Conservation (phyloP, 2,888 invertebrate species). For the Brachynemurus nebulosus region DNA sequence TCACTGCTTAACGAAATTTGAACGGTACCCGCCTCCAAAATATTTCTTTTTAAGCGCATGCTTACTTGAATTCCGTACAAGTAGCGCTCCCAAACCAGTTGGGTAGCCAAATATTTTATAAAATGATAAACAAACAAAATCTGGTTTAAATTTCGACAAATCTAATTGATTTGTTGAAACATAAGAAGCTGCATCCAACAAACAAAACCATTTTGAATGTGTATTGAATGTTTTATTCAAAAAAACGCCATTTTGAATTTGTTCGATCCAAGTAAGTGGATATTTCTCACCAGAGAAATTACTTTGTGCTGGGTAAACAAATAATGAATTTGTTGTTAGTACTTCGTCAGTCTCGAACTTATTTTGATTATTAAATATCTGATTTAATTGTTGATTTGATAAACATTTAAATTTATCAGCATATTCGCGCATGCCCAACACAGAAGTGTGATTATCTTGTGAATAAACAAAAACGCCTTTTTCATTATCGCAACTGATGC, state of each 20-base stretch:
- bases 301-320: constrained; percentile 84
- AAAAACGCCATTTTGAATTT: constrained; percentile 42
- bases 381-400: constrained; percentile 41
- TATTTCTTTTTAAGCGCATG: constrained; percentile 53
- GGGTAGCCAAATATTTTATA: constrained; percentile 97
- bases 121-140: constrained; percentile 86
- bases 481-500: constrained; percentile 22
- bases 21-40: constrained; percentile 92
- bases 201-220: constrained; percentile 49
- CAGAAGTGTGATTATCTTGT: constrained; percentile 90
- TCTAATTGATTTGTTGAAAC: constrained; percentile 66
- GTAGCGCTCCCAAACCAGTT: constrained; percentile 81
- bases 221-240: constrained; percentile 33
- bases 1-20: constrained; percentile 62
- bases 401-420: constrained; percentile 44
- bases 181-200: constrained; percentile 78
- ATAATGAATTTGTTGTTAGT: constrained; percentile 46
- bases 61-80: constrained; percentile 55
- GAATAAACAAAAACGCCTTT: constrained; percentile 62
- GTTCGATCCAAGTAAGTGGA: constrained; percentile 56
- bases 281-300: constrained; percentile 91
- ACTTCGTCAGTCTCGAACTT: too few relatives aligned
- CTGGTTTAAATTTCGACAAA: constrained; percentile 56
- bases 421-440: constrained; percentile 78
- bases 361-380: constrained; percentile 22